phyloP scores from a whole-genome alignment of 2,888 invertebrate genomes.

The Calameuta idolon region DNA sequence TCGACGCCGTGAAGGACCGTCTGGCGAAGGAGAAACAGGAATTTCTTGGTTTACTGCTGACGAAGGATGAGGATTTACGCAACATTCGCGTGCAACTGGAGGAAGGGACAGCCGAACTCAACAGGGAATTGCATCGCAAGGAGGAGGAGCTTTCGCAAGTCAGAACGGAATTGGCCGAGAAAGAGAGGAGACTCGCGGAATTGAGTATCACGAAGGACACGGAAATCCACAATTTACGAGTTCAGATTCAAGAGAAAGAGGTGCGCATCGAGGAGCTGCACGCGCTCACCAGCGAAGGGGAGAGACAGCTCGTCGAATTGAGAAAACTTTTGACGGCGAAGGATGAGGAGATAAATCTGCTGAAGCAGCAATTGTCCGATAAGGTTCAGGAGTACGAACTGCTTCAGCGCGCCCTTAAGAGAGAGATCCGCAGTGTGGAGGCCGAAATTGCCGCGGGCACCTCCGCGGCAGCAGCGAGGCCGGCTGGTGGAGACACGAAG shows the following conservation, averaged over 20 bases:
- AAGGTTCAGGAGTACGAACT: conserved; percentile 73
- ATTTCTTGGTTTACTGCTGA: conserved; percentile 3
- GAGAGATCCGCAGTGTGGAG: conserved; percentile 39
- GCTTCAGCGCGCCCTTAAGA: conserved; percentile 53
- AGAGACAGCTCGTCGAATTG: conserved; percentile 71
- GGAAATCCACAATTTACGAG: conserved; percentile 79
- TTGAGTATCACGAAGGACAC: conserved; percentile 75
- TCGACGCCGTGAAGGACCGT: conserved; percentile 18
- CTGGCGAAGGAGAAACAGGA: conserved; percentile 12
- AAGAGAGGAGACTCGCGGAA: conserved; percentile 61
- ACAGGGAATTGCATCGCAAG: conserved; percentile 23
- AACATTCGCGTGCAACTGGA: conserved; percentile 40
- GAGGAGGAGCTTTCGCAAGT: conserved; percentile 34
- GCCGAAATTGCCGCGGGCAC: conserved; percentile 29
- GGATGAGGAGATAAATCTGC: conserved; percentile 77
- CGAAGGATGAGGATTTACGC: conserved; percentile 23
- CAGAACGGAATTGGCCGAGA: conserved; percentile 20
- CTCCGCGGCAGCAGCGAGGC: conserved; percentile 45
- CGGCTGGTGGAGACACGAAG: conserved; percentile 37
- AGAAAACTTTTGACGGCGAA: conserved; percentile 76
- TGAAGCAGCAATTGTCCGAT: conserved; percentile 76
- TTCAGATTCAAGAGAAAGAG: conserved; percentile 71
- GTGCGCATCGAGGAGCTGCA: conserved; percentile 70
- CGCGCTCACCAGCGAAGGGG: conserved; percentile 70
- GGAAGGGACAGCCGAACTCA: conserved; percentile 35